These are phyloP conservation scores for Macrotrachela quadricornifera DNA, from an alignment of 1,140 invertebrate species.

Conservation along the genomic window DNA sequence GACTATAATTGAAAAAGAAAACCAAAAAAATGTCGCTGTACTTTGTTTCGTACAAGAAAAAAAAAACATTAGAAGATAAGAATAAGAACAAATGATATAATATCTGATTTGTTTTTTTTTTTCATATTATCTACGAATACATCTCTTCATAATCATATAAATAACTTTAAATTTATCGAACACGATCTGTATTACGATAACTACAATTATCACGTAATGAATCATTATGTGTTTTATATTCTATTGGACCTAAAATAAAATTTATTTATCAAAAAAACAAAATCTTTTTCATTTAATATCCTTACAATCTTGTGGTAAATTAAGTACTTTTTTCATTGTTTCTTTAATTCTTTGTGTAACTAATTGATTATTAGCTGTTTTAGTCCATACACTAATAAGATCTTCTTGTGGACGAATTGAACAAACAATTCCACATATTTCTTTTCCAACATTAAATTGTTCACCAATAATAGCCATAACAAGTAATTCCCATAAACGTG, in stretches of 20 bases:
- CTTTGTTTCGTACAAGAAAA: too few relatives aligned
- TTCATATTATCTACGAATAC: too few relatives aligned
- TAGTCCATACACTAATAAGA: slow-evolving; percentile 91
- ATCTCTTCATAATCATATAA: too few relatives aligned
- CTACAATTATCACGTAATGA: slow-evolving; percentile 4
- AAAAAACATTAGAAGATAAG: too few relatives aligned
- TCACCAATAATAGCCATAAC: slow-evolving; percentile 77
- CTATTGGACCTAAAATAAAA: slow-evolving; percentile 68
- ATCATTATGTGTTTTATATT: slow-evolving; percentile 35
- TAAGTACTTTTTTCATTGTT: slow-evolving; percentile 70
- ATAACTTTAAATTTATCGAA: too few relatives aligned
- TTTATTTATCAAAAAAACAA: too few relatives aligned
- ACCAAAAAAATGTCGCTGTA: too few relatives aligned
- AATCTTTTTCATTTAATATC: too few relatives aligned
- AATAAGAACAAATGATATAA: too few relatives aligned
- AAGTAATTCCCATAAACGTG: slow-evolving; percentile 90
- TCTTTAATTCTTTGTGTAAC: slow-evolving; percentile 75
- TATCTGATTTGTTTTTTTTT: too few relatives aligned
- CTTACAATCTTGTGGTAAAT: slow-evolving; percentile 46
- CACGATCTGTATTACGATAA: slow-evolving; percentile 2
- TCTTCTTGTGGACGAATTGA: slow-evolving; percentile 88
- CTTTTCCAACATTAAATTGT: slow-evolving; percentile 94
- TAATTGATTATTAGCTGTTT: slow-evolving; percentile 61
- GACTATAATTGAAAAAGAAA: too few relatives aligned
- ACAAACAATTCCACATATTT: slow-evolving; percentile 91